Conservation (phyloP, 2,113 vertebrate genomes). For the Opisthocomus hoazin region DNA sequence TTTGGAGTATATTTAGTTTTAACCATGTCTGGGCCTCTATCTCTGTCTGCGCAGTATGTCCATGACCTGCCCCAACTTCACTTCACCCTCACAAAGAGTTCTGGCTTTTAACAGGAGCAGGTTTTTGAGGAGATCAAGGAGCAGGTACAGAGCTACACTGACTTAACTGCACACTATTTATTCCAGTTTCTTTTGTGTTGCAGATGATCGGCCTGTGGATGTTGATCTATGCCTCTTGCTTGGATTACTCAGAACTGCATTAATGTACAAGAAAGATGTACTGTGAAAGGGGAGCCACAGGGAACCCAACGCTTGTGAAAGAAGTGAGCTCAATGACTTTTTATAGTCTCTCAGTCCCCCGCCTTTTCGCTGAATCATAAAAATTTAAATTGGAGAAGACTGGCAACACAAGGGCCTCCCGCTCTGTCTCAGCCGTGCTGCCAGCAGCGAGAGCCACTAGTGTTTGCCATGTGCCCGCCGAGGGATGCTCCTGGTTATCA, state of each 20-base stretch:
- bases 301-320: neutral
- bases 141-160: neutral
- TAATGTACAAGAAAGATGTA: neutral
- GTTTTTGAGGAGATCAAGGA: neutral
- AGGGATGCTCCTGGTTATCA: neutral
- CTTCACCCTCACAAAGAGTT: neutral
- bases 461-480: neutral
- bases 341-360: neutral
- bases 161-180: neutral
- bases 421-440: too few species aligned
- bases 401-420: neutral
- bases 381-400: neutral
- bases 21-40: neutral
- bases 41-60: neutral
- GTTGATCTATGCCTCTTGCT: neutral
- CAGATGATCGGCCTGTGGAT: rapidly evolving
- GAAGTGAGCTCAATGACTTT: neutral
- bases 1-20: neutral
- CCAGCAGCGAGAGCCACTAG: rapidly evolving
- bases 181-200: neutral
- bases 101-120: neutral
- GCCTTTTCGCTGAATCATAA: neutral
- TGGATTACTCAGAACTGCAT: neutral
- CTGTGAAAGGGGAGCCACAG: neutral
- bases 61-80: neutral